Evolutionary conservation across 2,797 vertebrate species (phyloP).

Genomic region (Brachyalestes nurse): DNA sequence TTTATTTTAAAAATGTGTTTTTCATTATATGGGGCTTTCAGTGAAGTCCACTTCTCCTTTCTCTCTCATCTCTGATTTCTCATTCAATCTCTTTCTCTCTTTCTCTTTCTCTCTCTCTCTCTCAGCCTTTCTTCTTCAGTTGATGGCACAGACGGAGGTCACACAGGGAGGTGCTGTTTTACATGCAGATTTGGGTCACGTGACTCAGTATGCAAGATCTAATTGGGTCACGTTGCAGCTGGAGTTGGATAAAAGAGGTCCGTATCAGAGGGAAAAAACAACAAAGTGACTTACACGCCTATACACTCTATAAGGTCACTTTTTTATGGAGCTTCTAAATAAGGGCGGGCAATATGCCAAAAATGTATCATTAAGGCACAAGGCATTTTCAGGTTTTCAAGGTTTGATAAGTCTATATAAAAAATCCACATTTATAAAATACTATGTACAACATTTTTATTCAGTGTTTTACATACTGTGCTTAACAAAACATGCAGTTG

Average conservation of each 20-base stretch:
- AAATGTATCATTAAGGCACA: too few species aligned
- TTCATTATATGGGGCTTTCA: too few species aligned
- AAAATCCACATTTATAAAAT: too few species aligned
- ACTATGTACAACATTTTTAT: too few species aligned
- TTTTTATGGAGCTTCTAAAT: background rate
- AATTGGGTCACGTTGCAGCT: background rate
- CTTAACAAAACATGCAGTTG: too few species aligned
- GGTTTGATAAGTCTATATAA: too few species aligned
- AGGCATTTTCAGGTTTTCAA: too few species aligned
- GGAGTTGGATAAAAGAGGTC: background rate
- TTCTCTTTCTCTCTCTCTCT: background rate
- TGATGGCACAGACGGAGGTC: background rate
- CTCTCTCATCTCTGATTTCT: background rate
- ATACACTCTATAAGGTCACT: background rate
- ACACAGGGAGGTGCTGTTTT: background rate
- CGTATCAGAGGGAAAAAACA: background rate
- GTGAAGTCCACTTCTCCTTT: too few species aligned
- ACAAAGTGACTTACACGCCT: background rate
- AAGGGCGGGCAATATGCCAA: background rate
- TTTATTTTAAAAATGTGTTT: too few species aligned
- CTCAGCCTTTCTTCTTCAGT: background rate
- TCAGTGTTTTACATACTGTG: too few species aligned
- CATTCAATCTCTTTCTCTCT: background rate
- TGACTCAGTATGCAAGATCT: constrained; percentile 16
- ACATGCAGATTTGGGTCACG: constrained; percentile 21